Evolutionary conservation across 2,888 invertebrate species (phyloP), one percentile per base, ranked within the genome.

Genomic region (Bombylius major): DNA sequence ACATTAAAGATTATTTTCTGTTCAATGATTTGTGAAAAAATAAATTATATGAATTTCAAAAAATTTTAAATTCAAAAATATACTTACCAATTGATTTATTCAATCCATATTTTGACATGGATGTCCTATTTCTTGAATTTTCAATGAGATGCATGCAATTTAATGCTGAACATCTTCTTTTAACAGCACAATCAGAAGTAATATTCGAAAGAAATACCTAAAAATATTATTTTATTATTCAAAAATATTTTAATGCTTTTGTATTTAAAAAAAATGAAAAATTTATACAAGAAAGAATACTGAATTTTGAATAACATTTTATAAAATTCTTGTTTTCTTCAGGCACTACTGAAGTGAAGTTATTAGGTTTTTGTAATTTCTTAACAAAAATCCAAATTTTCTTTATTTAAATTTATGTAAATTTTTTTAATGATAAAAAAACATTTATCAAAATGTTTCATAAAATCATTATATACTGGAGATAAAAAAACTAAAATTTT

Each of bases 91-190:
- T 68, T 58, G 68, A 66, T 67, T 71, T 72, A 59, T 64, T 67
- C 4, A 75, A 64, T 56, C 69, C 69, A 60, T 71, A 69, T 59
- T 68, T 69, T 50, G 71, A 69, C 69, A 87, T 87, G 61, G 81
- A 73, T 49, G 72, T 71, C 54, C 75, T 75, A 69, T 89, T 89
- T 54, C 87, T 79, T 60, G 85, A 84, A 74, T 90, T 82, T 58
- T 86, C 79, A 72, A 92, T 90, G 55, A 93, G 79, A 58, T 84
- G 81, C 46, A 90, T 82, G 56, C 94, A 82, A 71, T 89, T 89
- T 53, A 80, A 82, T 1, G 92, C 84, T 39, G 90, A 85, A 33
- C 89, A 86, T 61, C 97, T 81, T 58, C 94, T 78, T 58, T 90
- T 83, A 4, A 86, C 85, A 5, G 92, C 84, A 61, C 87, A 86